phyloP scores from a whole-genome alignment of 2,113 vertebrate genomes.

The Brachyhypopomus gauderio region DNA sequence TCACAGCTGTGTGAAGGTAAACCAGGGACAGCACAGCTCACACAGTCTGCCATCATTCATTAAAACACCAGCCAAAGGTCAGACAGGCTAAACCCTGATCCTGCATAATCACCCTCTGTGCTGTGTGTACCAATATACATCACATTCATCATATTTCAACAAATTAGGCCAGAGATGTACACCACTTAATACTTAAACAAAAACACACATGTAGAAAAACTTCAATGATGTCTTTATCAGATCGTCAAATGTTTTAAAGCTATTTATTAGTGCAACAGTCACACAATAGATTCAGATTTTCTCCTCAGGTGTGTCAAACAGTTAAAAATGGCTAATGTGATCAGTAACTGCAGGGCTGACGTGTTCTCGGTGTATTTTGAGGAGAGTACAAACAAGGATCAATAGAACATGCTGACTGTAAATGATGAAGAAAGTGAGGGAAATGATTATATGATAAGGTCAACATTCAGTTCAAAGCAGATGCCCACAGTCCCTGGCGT shows the following conservation, averaged over 20 bases:
- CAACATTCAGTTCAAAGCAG: slow-evolving; percentile 15
- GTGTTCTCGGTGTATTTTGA: too few species aligned
- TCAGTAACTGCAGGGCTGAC: too few species aligned
- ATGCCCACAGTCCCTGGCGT: slow-evolving; percentile 6
- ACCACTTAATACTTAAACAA: too few species aligned
- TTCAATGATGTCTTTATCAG: too few species aligned
- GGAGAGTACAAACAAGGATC: too few species aligned
- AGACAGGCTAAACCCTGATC: background rate
- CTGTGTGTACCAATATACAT: background rate
- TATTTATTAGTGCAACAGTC: too few species aligned
- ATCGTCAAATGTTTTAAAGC: too few species aligned
- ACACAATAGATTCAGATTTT: too few species aligned
- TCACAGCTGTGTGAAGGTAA: slow-evolving; percentile 13
- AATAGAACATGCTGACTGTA: background rate
- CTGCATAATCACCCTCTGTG: background rate
- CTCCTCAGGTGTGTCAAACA: too few species aligned
- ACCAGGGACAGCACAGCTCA: background rate
- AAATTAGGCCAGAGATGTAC: background rate
- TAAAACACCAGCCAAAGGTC: background rate
- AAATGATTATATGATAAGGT: slow-evolving; percentile 18
- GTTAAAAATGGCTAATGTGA: too few species aligned
- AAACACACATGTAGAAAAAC: too few species aligned
- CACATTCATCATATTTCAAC: too few species aligned
- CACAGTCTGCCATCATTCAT: slow-evolving; percentile 2
- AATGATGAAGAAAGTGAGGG: slow-evolving; percentile 16